These are phyloP conservation scores for Cygnus atratus DNA, from an alignment of 2,113 vertebrate genomes.

Conservation along the genomic window DNA sequence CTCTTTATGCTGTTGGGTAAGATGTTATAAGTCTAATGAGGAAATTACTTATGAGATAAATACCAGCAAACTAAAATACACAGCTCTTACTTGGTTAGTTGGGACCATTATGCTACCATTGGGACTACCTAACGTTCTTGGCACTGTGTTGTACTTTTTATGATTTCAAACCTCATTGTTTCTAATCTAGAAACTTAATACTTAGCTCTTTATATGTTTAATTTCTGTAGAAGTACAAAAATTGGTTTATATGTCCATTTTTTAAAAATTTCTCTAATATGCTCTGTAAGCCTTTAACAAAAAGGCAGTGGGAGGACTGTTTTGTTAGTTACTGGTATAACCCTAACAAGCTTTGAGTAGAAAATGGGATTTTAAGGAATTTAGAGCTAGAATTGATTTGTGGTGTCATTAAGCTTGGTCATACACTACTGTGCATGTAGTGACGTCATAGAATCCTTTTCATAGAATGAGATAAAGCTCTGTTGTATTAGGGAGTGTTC, in stretches of 20 bases:
- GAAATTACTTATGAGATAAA: not conserved
- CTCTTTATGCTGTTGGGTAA: conserved; percentile 88
- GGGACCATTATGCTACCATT: accelerated
- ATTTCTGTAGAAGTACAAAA: not conserved
- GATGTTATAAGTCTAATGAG: not conserved
- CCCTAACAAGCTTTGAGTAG: not conserved
- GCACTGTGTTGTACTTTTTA: accelerated
- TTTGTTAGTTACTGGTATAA: not conserved
- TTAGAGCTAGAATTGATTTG: not conserved
- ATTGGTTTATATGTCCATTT: not conserved
- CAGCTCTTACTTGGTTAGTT: not conserved
- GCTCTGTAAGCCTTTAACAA: not conserved
- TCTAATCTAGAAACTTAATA: not conserved
- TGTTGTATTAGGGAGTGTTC: not conserved
- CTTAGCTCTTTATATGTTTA: not conserved
- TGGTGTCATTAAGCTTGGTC: not conserved
- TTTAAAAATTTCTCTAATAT: not conserved
- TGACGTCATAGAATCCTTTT: not conserved
- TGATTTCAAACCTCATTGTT: not conserved
- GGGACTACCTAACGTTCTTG: too few species aligned
- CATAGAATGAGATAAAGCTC: not conserved
- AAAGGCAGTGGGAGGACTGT: not conserved
- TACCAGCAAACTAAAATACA: not conserved
- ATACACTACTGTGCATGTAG: not conserved
- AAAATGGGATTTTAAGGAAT: not conserved